phyloP scores from a whole-genome alignment of 2,113 vertebrate genomes.

The Rhabdornis inornatus region DNA sequence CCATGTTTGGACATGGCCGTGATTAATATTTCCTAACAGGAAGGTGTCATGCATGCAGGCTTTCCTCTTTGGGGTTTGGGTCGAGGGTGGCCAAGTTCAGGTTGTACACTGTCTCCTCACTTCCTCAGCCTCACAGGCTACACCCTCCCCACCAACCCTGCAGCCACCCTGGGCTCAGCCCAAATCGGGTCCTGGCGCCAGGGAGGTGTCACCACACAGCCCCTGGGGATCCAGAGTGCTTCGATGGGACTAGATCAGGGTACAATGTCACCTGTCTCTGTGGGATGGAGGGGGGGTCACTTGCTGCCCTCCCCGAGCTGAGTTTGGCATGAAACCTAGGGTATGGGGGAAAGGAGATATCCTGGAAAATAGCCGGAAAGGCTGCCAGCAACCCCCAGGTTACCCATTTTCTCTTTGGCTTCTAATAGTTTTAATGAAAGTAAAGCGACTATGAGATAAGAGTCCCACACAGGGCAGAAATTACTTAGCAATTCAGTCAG shows the following conservation, averaged over 20 bases:
- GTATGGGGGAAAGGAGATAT: neutral
- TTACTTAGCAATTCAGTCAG: neutral
- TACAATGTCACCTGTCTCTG: neutral
- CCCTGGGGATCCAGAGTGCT: neutral
- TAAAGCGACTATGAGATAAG: neutral
- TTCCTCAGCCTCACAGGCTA: neutral
- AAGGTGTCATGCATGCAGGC: conserved; percentile 40
- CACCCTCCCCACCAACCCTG: neutral
- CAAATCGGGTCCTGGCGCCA: neutral
- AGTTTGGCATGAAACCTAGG: neutral
- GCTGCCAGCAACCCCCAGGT: neutral
- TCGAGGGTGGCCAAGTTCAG: conserved; percentile 37
- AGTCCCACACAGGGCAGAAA: neutral
- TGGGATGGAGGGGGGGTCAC: neutral
- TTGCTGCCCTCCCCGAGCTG: neutral
- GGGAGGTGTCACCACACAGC: neutral
- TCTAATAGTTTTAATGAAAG: neutral
- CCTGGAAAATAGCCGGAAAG: neutral
- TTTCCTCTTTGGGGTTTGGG: conserved; percentile 44
- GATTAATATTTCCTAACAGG: conserved; percentile 67
- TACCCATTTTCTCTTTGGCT: neutral
- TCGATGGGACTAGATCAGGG: fast-evolving
- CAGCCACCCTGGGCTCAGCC: neutral
- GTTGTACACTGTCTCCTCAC: conserved; percentile 21
- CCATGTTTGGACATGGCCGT: conserved; percentile 44